A percentile compares a stretch with the other conserved stretches of the same genome.
Conservation (phyloP, 2,113 vertebrate species). For the Grammomys dolichurus region DNA sequence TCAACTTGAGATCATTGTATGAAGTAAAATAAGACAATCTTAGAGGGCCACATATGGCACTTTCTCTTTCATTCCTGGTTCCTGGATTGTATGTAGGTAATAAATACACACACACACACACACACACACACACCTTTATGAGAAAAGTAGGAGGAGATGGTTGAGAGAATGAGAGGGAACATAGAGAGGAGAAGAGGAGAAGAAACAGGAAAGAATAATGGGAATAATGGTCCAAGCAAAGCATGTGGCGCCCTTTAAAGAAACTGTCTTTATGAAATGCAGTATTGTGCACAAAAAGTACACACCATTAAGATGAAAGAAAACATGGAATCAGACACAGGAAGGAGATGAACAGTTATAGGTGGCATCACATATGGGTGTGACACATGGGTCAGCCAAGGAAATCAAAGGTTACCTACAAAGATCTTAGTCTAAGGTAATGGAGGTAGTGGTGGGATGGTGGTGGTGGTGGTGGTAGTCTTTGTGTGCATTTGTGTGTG, state of each 20-base stretch:
- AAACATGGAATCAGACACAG: background rate
- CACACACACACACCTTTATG: background rate
- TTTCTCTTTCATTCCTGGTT: background rate
- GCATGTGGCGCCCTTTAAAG: background rate
- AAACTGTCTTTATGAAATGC: background rate
- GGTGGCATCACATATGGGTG: background rate
- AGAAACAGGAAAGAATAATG: background rate
- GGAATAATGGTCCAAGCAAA: background rate
- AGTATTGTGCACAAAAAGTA: background rate
- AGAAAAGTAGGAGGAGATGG: background rate
- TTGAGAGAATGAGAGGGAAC: background rate
- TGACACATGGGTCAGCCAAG: background rate
- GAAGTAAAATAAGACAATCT: background rate
- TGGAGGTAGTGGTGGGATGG: too few species aligned
- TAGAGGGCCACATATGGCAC: background rate
- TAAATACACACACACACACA: background rate
- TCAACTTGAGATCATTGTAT: background rate
- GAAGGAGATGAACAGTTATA: background rate
- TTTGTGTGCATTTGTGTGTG: background rate
- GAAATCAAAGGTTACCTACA: background rate
- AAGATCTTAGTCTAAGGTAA: background rate
- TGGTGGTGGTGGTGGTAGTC: too few species aligned
- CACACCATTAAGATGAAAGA: background rate
- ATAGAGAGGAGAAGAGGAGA: too few species aligned
- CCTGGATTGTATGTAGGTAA: background rate